Conservation (phyloP, 2,113 vertebrate genomes). For the Acrocephalus kingi region DNA sequence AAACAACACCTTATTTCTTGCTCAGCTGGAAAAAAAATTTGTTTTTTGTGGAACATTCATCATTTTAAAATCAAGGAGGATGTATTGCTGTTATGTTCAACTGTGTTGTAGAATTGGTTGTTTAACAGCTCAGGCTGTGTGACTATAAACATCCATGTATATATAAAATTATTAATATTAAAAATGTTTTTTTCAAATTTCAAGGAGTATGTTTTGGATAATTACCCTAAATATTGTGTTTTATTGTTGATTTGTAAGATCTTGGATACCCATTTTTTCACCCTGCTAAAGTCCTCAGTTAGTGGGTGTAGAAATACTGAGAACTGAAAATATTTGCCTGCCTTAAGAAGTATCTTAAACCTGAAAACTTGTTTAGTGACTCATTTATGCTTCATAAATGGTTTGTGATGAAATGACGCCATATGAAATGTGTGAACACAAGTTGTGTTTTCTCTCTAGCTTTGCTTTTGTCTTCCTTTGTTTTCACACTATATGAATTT, state of each 20-base stretch:
- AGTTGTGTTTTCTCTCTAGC: neutral
- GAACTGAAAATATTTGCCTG: neutral
- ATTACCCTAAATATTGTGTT: neutral
- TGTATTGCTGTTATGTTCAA: neutral
- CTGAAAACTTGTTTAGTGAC: neutral
- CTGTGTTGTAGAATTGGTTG: neutral
- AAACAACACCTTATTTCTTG: neutral
- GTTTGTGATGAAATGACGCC: neutral
- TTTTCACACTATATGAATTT: neutral
- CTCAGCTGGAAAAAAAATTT: neutral
- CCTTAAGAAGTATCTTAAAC: neutral
- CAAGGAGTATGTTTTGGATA: neutral
- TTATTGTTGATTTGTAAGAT: neutral
- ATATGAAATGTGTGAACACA: neutral
- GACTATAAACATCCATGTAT: neutral
- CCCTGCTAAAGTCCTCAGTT: neutral
- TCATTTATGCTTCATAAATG: neutral
- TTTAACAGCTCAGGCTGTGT: neutral
- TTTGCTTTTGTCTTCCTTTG: neutral
- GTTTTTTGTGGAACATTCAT: neutral
- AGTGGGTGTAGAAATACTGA: neutral
- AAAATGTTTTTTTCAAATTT: neutral
- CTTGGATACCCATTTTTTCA: neutral
- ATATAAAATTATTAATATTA: neutral
- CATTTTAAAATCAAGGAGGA: neutral